phyloP scores from a whole-genome alignment of 2,888 invertebrate genomes.

The Chrysolina oricalcia region DNA sequence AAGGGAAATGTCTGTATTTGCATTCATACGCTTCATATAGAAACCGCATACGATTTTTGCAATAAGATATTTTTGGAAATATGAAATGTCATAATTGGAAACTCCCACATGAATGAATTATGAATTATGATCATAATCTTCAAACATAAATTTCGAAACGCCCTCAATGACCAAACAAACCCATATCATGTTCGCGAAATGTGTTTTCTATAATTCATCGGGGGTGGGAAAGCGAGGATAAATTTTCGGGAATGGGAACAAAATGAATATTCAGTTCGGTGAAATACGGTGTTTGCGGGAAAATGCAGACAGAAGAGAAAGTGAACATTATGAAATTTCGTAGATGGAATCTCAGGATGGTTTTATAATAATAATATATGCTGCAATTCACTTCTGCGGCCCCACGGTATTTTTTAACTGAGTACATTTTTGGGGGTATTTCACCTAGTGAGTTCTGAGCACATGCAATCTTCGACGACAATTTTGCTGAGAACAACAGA shows the following conservation, averaged over 20 bases:
- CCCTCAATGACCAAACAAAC: not conserved
- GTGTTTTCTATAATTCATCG: slow-evolving; percentile 12
- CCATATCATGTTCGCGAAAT: slow-evolving; percentile 6
- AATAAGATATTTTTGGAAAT: too few species aligned
- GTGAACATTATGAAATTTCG: slow-evolving; percentile 11
- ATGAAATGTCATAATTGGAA: too few species aligned
- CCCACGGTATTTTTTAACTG: too few species aligned
- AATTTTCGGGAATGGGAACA: slow-evolving; percentile 1
- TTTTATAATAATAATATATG: not conserved
- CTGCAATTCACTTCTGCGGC: not conserved
- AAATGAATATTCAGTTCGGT: slow-evolving; percentile 18
- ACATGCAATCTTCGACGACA: too few species aligned
- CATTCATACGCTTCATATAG: too few species aligned
- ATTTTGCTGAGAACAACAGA: too few species aligned
- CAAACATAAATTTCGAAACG: not conserved
- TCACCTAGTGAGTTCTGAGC: too few species aligned
- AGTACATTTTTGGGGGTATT: too few species aligned
- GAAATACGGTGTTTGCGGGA: not conserved
- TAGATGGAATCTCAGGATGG: not conserved
- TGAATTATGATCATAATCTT: not conserved
- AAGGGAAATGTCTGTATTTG: too few species aligned
- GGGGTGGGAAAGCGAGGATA: not conserved
- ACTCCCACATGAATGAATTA: not conserved
- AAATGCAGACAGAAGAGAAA: not conserved
- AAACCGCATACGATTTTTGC: too few species aligned